Conservation (phyloP, 1,140 invertebrate species). For the Sminthurinus signatus region DNA sequence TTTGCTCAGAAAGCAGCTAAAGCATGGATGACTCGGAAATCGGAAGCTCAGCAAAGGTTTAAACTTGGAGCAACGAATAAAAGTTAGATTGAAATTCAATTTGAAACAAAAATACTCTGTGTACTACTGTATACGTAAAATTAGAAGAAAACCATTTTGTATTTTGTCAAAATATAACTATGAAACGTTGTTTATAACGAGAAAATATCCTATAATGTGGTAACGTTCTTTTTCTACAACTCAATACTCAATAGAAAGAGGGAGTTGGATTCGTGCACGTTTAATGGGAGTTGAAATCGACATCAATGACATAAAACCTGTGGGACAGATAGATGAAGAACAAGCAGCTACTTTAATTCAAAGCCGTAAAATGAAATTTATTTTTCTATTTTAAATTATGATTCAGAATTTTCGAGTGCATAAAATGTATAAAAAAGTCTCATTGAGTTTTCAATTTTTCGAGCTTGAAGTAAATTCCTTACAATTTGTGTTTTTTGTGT, state of each 20-base stretch:
- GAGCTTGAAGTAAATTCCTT: neutral
- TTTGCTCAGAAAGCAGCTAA: conserved; percentile 58
- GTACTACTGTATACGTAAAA: neutral
- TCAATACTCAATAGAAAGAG: conserved; percentile 18
- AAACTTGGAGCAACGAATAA: conserved; percentile 1
- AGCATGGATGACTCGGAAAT: conserved; percentile 56
- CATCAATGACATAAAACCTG: conserved; percentile 25
- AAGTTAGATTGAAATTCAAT: neutral
- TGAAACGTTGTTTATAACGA: neutral
- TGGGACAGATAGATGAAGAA: conserved; percentile 47
- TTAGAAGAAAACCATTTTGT: neutral
- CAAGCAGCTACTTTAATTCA: conserved; percentile 59
- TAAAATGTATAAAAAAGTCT: neutral
- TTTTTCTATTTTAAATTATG: too few relatives aligned
- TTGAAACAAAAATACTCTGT: neutral
- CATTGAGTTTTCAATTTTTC: neutral
- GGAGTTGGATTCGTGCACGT: conserved; percentile 18
- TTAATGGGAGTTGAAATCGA: conserved; percentile 25
- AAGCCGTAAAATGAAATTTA: conserved; percentile 57
- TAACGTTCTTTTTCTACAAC: neutral
- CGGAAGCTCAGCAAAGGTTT: neutral
- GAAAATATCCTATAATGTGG: neutral
- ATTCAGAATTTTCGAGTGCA: neutral
- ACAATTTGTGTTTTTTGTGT: neutral
- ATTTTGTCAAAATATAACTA: neutral